phyloP scores from a whole-genome alignment of 2,113 vertebrate species.

The Leptosomus discolor region DNA sequence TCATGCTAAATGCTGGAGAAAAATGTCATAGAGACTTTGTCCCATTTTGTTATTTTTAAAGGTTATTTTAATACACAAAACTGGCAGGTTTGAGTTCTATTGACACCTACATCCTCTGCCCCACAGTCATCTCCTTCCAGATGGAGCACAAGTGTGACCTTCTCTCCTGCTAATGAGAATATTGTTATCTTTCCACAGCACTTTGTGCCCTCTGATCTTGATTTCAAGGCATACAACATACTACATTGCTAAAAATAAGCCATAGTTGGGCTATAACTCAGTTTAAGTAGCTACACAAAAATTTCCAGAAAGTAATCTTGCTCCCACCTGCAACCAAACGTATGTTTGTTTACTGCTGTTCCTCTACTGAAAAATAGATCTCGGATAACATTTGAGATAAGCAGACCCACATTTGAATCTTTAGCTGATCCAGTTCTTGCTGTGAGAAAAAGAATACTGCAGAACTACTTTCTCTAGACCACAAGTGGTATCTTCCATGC shows the following conservation, averaged over 20 bases:
- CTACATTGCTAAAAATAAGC: background rate
- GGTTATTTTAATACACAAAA: background rate
- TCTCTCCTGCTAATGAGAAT: background rate
- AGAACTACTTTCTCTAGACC: background rate
- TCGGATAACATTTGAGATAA: background rate
- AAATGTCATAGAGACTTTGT: fast-evolving
- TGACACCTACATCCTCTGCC: background rate
- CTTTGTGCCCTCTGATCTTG: background rate
- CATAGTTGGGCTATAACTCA: background rate
- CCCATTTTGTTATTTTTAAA: background rate
- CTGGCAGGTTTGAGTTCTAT: background rate
- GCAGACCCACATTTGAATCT: background rate
- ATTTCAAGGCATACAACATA: background rate
- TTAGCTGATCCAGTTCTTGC: background rate
- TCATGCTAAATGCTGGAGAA: background rate
- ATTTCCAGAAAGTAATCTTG: background rate
- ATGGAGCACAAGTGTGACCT: background rate
- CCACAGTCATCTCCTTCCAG: background rate
- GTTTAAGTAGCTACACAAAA: background rate
- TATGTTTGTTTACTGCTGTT: background rate
- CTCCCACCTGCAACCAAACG: background rate
- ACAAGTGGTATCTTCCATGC: background rate
- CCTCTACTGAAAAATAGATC: background rate
- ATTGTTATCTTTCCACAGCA: background rate
- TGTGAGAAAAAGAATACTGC: background rate